phyloP scores from a whole-genome alignment of 2,797 vertebrate genomes.

The Percopsis omiscomaycus region DNA sequence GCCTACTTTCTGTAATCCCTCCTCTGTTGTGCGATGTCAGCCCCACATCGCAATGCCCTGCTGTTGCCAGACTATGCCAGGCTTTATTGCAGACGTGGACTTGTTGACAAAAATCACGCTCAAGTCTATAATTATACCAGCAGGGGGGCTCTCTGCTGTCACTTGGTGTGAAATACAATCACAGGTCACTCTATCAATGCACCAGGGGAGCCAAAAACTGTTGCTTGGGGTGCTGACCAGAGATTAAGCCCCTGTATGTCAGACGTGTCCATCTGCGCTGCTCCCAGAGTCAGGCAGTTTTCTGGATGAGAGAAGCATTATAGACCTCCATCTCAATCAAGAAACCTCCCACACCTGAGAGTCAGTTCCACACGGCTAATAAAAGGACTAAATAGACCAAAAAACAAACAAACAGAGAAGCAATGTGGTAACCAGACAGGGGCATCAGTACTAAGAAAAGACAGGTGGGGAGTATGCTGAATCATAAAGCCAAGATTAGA shows the following conservation, averaged over 20 bases:
- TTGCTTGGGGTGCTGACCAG: slow-evolving; percentile 12
- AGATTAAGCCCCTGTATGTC: slow-evolving; percentile 34
- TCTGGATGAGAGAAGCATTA: slow-evolving; percentile 27
- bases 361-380: not conserved
- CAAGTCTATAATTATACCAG: slow-evolving; percentile 66
- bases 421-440: slow-evolving; percentile 3
- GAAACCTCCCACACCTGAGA: not conserved
- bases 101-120: slow-evolving; percentile 51
- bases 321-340: slow-evolving; percentile 9
- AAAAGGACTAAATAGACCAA: too few relatives aligned
- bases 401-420: not conserved
- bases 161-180: slow-evolving; percentile 45
- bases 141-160: too few relatives aligned
- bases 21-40: slow-evolving; percentile 32
- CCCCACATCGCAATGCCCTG: slow-evolving; percentile 20
- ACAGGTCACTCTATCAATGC: slow-evolving; percentile 40
- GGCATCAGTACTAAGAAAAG: slow-evolving; percentile 24
- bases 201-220: slow-evolving; percentile 4
- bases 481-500: slow-evolving; percentile 27
- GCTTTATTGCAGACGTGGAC: slow-evolving; percentile 37
- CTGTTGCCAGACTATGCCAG: slow-evolving; percentile 48
- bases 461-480: slow-evolving; percentile 23
- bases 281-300: slow-evolving; percentile 15
- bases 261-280: not conserved
- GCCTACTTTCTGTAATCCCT: slow-evolving; percentile 33